phyloP scores from a whole-genome alignment of 2,797 vertebrate genomes.

The Diglossa cyanea region DNA sequence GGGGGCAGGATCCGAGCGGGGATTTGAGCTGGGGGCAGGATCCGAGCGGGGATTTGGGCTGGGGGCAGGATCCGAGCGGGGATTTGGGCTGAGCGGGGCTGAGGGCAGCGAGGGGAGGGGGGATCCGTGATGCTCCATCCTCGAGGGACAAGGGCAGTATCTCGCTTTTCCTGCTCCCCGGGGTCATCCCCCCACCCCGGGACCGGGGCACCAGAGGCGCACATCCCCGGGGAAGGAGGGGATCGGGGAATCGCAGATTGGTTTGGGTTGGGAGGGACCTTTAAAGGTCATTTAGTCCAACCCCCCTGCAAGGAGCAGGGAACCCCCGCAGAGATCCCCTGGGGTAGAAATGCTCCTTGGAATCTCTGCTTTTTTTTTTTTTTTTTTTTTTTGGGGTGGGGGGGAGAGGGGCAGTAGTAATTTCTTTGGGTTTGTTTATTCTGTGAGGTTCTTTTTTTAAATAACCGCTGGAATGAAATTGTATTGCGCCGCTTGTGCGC shows the following conservation, averaged over 20 bases:
- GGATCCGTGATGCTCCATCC: fast-evolving
- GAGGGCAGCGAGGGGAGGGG: neutral
- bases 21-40: too few species aligned
- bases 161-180: neutral
- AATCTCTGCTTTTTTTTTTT: neutral
- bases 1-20: neutral
- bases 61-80: too few species aligned
- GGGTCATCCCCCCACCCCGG: fast-evolving
- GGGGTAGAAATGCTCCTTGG: neutral
- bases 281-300: neutral
- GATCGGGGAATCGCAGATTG: fast-evolving
- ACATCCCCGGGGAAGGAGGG: neutral
- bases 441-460: neutral
- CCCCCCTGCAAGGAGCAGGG: neutral
- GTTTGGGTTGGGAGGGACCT: neutral
- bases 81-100: too few species aligned
- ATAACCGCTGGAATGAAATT: neutral
- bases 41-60: too few species aligned
- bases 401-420: neutral
- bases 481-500: neutral
- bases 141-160: fast-evolving
- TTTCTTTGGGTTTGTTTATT: neutral
- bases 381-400: too few species aligned
- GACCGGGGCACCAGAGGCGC: neutral
- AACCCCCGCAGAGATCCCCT: neutral